These are phyloP conservation scores for Fukomys damarensis DNA, from an alignment of 2,113 vertebrate species.

Conservation along the genomic window DNA sequence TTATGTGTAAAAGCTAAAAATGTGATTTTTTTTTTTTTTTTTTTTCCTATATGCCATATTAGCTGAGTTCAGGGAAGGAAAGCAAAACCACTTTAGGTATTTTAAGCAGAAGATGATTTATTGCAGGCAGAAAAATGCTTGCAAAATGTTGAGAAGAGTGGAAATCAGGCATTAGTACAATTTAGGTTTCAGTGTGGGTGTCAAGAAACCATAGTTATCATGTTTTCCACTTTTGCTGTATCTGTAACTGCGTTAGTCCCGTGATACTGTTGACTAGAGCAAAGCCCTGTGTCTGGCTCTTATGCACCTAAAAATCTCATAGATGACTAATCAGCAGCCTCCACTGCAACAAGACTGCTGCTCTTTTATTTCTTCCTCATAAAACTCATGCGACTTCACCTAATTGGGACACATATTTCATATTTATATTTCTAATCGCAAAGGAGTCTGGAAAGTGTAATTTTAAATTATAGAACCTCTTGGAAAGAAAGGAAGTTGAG, in stretches of 20 bases:
- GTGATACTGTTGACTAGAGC: neutral
- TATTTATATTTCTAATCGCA: neutral
- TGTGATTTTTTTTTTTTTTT: neutral
- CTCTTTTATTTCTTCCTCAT: neutral
- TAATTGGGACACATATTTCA: neutral
- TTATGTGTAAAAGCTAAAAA: neutral
- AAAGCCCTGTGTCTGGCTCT: neutral
- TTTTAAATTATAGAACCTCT: constrained; percentile 26
- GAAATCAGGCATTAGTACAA: neutral
- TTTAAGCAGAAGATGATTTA: constrained; percentile 27
- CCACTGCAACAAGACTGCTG: neutral
- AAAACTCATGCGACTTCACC: neutral
- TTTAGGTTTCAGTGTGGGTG: constrained; percentile 26
- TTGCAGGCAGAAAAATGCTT: constrained; percentile 17
- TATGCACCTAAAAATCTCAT: neutral
- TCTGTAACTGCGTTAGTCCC: neutral
- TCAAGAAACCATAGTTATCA: neutral
- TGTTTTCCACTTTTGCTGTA: neutral
- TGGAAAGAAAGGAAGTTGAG: constrained; percentile 15
- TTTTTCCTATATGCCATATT: neutral
- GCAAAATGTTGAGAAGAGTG: neutral
- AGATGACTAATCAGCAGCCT: neutral
- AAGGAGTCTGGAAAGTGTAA: constrained; percentile 27
- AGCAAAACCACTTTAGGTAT: neutral
- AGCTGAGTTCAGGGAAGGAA: neutral